phyloP scores from a whole-genome alignment of 2,888 invertebrate species.

The Nomada fabriciana region DNA sequence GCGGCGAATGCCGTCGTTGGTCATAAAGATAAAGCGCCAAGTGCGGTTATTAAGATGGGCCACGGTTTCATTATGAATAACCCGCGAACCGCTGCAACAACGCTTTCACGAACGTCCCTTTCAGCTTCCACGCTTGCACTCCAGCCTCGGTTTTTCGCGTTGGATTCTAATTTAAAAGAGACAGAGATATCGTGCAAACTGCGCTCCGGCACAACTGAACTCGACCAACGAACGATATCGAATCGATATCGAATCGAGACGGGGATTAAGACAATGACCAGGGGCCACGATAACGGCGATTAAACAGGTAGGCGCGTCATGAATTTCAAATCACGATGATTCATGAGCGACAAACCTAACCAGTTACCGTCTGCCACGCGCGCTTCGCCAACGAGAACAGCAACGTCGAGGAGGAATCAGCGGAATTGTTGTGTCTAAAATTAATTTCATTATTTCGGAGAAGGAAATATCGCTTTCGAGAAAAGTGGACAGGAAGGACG shows the following conservation, averaged over 20 bases:
- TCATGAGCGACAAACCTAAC: slow-evolving; percentile 20
- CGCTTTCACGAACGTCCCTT: slow-evolving; percentile 14
- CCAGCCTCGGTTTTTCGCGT: slow-evolving; percentile 6
- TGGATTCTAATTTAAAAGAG: slow-evolving; percentile 3
- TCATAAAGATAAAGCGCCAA: slow-evolving; percentile 59
- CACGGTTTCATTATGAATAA: slow-evolving; percentile 60
- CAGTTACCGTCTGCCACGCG: not conserved
- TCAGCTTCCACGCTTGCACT: not conserved
- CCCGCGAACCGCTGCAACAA: not conserved
- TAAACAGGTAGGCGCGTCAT: slow-evolving; percentile 26
- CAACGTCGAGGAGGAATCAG: too few species aligned
- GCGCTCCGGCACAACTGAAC: not conserved
- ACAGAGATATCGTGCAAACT: slow-evolving; percentile 4
- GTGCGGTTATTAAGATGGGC: slow-evolving; percentile 61
- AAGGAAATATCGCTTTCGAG: slow-evolving; percentile 11
- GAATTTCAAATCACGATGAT: slow-evolving; percentile 51
- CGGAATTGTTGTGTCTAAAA: not conserved
- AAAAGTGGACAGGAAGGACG: not conserved
- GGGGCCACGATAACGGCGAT: slow-evolving; percentile 32
- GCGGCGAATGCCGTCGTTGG: slow-evolving; percentile 23
- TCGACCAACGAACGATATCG: slow-evolving; percentile 9
- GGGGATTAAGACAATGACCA: slow-evolving; percentile 19
- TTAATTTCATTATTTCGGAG: not conserved
- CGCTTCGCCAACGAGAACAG: too few species aligned
- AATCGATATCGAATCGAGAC: slow-evolving; percentile 26